Conservation (phyloP, 2,797 vertebrate genomes). For the Trachurus trachurus region DNA sequence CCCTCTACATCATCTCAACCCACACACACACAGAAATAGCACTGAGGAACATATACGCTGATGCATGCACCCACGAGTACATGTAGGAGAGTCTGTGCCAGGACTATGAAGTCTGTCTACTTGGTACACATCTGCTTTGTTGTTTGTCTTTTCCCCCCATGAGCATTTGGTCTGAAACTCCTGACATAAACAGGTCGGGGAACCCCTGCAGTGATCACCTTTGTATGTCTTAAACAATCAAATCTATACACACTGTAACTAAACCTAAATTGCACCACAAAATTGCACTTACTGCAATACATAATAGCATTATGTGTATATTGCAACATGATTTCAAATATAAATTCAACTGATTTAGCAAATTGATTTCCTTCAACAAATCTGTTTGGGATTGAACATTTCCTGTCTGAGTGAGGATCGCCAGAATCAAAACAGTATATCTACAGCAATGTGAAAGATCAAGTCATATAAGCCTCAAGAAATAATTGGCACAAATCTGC, state of each 20-base stretch:
- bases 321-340: neutral
- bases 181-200: neutral
- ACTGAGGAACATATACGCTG: constrained; percentile 50
- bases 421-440: neutral
- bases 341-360: neutral
- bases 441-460: neutral
- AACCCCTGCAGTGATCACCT: neutral
- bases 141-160: neutral
- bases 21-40: constrained; percentile 71
- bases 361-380: neutral
- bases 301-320: neutral
- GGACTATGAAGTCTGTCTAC: constrained; percentile 32
- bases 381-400: neutral
- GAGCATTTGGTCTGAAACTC: constrained; percentile 17
- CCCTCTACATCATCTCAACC: constrained; percentile 63
- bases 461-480: neutral
- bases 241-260: neutral
- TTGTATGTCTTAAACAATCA: neutral
- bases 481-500: constrained; percentile 19
- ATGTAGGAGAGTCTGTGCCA: constrained; percentile 34
- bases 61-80: constrained; percentile 50
- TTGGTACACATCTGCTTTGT: constrained; percentile 26
- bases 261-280: neutral
- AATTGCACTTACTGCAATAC: too few species aligned
- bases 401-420: neutral